A percentile compares a stretch with the other conserved stretches of the same genome.
Conservation (phyloP, 2,888 invertebrate genomes). For the Aquatica leii region DNA sequence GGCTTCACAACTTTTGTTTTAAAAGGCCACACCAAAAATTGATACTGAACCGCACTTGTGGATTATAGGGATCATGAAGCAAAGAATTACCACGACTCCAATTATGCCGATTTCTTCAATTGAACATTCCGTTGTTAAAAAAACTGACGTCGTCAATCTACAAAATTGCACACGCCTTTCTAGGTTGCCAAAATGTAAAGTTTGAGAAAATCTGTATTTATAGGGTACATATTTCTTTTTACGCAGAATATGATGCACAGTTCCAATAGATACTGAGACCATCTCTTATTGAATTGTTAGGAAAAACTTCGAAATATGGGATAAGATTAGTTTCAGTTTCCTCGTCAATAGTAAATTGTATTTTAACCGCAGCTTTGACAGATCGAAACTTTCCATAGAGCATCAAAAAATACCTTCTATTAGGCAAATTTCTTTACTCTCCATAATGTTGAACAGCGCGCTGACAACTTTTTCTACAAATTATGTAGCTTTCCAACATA, state of each 20-base stretch:
- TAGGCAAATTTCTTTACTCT: too few relatives aligned
- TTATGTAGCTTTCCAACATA: too few relatives aligned
- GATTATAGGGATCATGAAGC: background rate
- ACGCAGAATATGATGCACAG: background rate
- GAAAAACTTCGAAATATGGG: background rate
- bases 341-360: background rate
- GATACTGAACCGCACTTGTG: background rate
- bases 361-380: background rate
- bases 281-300: slow-evolving; percentile 1
- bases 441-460: too few relatives aligned
- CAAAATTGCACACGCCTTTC: background rate
- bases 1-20: background rate
- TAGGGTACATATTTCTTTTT: background rate
- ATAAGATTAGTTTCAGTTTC: background rate
- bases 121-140: too few relatives aligned
- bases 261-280: background rate
- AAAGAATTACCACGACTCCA: too few relatives aligned
- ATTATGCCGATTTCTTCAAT: too few relatives aligned
- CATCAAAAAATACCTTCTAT: background rate
- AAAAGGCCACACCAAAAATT: background rate
- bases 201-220: background rate
- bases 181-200: background rate
- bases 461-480: too few relatives aligned
- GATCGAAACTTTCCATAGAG: background rate
- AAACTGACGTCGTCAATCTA: too few relatives aligned